These are phyloP conservation scores for Rhagologus leucostigma DNA, from an alignment of 2,113 vertebrate genomes.

Conservation along the genomic window DNA sequence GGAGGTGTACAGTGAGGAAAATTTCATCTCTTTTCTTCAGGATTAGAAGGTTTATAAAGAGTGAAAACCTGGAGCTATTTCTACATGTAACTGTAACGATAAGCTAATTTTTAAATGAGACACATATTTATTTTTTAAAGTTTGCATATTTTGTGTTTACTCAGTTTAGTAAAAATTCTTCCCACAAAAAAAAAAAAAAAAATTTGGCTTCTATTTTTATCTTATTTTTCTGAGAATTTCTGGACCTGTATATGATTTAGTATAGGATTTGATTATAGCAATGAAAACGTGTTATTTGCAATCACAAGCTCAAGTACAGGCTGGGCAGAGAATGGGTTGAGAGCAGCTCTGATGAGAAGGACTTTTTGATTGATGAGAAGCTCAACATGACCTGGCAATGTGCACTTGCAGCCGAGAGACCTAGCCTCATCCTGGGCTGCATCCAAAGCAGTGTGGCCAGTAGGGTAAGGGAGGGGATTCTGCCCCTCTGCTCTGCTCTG, in stretches of 20 bases:
- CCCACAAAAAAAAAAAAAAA: background rate
- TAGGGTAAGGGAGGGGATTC: background rate
- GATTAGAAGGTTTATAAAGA: background rate
- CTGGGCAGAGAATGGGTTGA: background rate
- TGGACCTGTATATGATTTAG: background rate
- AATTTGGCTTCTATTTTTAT: background rate
- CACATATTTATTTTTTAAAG: background rate
- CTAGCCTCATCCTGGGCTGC: background rate
- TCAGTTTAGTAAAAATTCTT: background rate
- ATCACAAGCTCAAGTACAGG: background rate
- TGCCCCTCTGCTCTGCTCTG: background rate
- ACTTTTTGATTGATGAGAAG: background rate
- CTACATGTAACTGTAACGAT: background rate
- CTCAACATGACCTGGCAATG: background rate
- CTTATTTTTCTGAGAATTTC: background rate
- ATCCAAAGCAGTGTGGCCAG: background rate
- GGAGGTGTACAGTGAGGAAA: constrained; percentile 10
- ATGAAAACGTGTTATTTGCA: background rate
- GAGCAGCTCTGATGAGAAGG: background rate
- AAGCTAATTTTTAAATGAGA: background rate
- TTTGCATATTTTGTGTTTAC: background rate
- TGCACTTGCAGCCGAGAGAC: background rate
- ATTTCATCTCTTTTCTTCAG: background rate
- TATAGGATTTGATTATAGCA: background rate
- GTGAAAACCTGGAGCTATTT: background rate